Evolutionary conservation across 1,140 invertebrate species (phyloP), one percentile per base, ranked within the genome.

Genomic region (Atta cephalotes): DNA sequence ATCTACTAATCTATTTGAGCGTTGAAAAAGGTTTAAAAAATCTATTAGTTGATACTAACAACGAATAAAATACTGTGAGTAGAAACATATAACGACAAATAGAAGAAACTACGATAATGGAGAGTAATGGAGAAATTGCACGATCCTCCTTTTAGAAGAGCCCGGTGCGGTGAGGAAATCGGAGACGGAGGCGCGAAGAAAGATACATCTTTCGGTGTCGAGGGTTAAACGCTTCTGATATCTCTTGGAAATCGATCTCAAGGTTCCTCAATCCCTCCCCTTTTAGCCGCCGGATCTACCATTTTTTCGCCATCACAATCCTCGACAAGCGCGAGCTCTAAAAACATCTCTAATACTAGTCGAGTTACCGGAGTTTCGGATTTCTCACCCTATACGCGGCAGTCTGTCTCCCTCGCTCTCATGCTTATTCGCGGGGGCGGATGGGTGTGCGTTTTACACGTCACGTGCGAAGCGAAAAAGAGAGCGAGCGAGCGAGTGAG

Each of bases 391-490:
- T 16, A 21, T 51, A 9, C 12, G 14, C 31, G 58, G 9, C 45
- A 72, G 31, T 21, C 68, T 28, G 49, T 31, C 31, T 39, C 31
- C 18, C 31, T 28, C 63, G 18, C 25, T 76, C 53, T 9, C 60
- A 18, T 14, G 16, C 12, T 68, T 4, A 14, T 45, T 68, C 65
- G 65, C 45, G 65, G 21, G 63, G 10, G 16, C 7, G 39, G 6
- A 25, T 14, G 21, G 63, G 53, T 14, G 39, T 31, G 21, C 25
- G 39, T 51, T 53, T 85, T 72, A 49, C 31, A 56, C 56, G 56
- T 78, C 49, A 74, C 66, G 31, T 72, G 51, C 74, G 84, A 60
- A 45, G 78, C 78, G 49, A 81, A 51, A 49, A 31, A 81, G 62
- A 21, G 45, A 68, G 66, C 39, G 31, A 81, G 63, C 16, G 49